These are phyloP conservation scores for Tanypteryx hageni DNA, from an alignment of 2,888 invertebrate species.

Conservation along the genomic window DNA sequence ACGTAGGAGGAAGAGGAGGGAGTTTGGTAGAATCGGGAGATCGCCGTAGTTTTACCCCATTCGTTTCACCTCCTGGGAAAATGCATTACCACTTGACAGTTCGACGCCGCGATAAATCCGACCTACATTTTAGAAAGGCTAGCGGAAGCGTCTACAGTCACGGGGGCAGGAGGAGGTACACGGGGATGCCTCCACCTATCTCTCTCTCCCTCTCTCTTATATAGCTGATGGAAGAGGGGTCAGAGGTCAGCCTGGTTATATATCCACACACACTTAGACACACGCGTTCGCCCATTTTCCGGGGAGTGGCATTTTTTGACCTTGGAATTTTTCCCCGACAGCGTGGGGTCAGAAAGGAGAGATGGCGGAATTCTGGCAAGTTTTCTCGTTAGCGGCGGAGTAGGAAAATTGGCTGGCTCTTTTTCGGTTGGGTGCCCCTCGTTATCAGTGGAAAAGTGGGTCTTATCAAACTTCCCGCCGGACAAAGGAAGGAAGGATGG, in stretches of 20 bases:
- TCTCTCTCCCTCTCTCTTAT: background rate
- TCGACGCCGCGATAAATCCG: constrained; percentile 57
- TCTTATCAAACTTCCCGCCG: constrained; percentile 35
- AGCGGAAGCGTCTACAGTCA: background rate
- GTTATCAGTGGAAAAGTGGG: constrained; percentile 38
- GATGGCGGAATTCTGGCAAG: constrained; percentile 37
- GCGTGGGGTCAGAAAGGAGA: background rate
- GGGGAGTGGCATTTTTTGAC: background rate
- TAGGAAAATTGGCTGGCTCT: constrained; percentile 1
- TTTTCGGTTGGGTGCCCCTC: background rate
- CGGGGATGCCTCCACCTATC: background rate
- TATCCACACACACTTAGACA: background rate
- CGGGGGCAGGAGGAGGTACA: background rate
- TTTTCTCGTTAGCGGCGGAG: constrained; percentile 53
- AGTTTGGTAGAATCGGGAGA: background rate
- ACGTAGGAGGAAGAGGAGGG: background rate
- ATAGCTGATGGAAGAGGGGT: background rate
- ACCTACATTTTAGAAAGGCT: constrained; percentile 48
- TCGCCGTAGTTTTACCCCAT: constrained; percentile 40
- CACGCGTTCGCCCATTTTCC: background rate
- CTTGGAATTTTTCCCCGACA: constrained; percentile 2
- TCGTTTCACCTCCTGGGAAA: constrained; percentile 28
- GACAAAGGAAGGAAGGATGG: background rate
- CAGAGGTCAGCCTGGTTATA: background rate
- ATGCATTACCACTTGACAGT: constrained; percentile 51